Evolutionary conservation across 1,140 invertebrate species (phyloP), one percentile per base, ranked within the genome.

Genomic region (Aphidius ervi): DNA sequence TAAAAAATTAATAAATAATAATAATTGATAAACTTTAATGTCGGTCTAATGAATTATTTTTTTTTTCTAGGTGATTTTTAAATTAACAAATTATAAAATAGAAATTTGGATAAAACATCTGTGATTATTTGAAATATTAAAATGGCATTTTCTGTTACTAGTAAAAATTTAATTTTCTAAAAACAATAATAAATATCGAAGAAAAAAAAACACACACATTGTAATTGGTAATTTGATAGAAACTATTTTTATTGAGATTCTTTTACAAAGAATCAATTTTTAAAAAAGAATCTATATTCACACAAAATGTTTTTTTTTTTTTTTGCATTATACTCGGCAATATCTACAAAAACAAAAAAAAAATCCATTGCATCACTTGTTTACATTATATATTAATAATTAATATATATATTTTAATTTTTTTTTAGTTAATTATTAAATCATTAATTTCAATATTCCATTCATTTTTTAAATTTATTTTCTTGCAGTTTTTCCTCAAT

Each of bases 171-270:
- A 31, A 31, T 31, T 1, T 31, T 31, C 16, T 16, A 16, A 16
- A 31, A 31, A 31, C 4, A 31, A 1, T 31, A 1, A 31, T 31
- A 3, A 31, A 31, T 3, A 31, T 50, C 16, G 39, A 45, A 54
- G 41, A 57, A 52, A 43, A 48, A 58, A 46, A 58, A 62, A 62
- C 41, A 39, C 47, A 50, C 46, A 41, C 47, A 57, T 58, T 47
- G 53, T 46, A 37, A 31, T 62, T 54, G 64, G 48, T 69, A 63
- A 45, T 78, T 80, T 80, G 73, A 79, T 80, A 79, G 76, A 80
- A 80, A 80, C 78, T 80, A 80, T 54, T 79, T 75, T 79, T 80
- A 78, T 79, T 80, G 79, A 72, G 75, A 78, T 70, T 71, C 77
- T 78, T 80, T 79, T 79, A 79, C 77, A 79, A 80, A 80, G 75